These are phyloP conservation scores for Thelaira solivaga DNA, from an alignment of 2,888 invertebrate species.

Conservation along the genomic window DNA sequence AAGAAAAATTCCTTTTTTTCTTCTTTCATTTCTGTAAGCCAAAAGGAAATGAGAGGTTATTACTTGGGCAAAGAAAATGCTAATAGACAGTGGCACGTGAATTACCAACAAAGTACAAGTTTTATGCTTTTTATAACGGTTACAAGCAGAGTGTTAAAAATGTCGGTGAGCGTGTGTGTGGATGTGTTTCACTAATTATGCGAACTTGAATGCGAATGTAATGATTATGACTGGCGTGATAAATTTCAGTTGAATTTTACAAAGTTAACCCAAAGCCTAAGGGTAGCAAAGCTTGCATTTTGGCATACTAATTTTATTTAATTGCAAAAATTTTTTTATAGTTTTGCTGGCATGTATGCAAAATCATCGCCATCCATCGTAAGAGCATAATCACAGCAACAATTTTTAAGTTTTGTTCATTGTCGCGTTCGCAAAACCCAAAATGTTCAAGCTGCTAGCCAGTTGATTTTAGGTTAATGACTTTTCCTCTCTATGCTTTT, in stretches of 20 bases:
- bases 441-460: no score
- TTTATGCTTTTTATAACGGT: background rate
- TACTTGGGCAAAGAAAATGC: conserved; percentile 20
- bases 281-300: conserved; percentile 46
- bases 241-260: conserved; percentile 31
- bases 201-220: background rate
- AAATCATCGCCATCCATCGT: conserved; percentile 22
- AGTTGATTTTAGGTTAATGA: conserved; percentile 20
- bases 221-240: conserved; percentile 15
- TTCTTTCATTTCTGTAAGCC: background rate
- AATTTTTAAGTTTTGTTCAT: conserved; percentile 7
- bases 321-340: conserved; percentile 31
- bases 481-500: background rate
- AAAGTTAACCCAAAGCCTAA: conserved; percentile 37
- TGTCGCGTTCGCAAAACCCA: no score
- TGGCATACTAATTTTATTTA: conserved; percentile 54
- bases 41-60: conserved; percentile 40
- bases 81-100: conserved; percentile 11
- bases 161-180: background rate
- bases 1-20: background rate
- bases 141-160: background rate
- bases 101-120: background rate
- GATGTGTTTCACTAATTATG: conserved; percentile 2
- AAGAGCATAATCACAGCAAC: background rate
- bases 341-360: conserved; percentile 39